Conservation (phyloP, 2,797 vertebrate genomes). For the Molossus alvarezi region DNA sequence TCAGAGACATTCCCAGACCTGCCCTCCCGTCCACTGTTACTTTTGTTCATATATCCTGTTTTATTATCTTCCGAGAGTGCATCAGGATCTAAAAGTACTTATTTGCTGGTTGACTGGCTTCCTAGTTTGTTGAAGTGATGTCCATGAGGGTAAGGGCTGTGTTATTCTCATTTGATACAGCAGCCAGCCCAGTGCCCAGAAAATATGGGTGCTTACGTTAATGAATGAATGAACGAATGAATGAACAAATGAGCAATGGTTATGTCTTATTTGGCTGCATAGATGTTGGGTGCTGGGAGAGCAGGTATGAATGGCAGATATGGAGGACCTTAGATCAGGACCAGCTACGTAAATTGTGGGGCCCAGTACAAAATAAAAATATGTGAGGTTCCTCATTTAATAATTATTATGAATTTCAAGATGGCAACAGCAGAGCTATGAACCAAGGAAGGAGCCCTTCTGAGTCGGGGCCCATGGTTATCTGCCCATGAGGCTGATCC, state of each 20-base stretch:
- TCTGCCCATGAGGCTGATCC: neutral
- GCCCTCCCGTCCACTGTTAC: neutral
- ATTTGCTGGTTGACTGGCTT: neutral
- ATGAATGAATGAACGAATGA: neutral
- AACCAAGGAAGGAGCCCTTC: neutral
- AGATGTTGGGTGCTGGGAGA: neutral
- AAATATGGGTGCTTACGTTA: neutral
- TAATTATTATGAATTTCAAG: neutral
- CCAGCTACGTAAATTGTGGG: accelerated
- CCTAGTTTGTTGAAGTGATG: neutral
- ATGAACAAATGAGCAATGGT: neutral
- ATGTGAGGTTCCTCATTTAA: neutral
- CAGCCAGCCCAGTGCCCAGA: neutral
- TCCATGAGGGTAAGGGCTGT: neutral
- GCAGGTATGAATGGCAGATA: neutral
- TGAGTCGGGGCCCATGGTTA: neutral
- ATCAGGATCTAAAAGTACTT: neutral
- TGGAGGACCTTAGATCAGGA: neutral
- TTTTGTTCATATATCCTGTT: neutral
- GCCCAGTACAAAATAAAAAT: neutral
- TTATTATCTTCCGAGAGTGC: neutral
- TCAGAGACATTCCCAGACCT: neutral
- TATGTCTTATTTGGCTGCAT: neutral
- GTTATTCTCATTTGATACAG: neutral
- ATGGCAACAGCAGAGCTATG: neutral